Evolutionary conservation across 2,797 vertebrate species (phyloP).

Genomic region (Geotrypetes seraphini): DNA sequence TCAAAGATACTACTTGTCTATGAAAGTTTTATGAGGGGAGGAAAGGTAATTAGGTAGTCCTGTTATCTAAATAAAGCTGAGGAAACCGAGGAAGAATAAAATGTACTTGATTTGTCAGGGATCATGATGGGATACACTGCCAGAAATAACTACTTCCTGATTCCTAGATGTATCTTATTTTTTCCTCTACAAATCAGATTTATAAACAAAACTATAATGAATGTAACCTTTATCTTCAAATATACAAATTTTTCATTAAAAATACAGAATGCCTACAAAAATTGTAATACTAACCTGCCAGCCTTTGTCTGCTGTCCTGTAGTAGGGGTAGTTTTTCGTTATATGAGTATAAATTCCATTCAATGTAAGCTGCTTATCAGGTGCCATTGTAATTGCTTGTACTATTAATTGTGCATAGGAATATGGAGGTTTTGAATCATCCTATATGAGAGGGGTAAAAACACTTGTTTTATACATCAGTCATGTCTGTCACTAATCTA

Average conservation of each 20-base stretch:
- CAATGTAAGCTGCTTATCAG: slow-evolving; percentile 91
- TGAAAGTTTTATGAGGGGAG: too few species aligned
- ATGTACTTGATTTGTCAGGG: too few species aligned
- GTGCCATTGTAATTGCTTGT: slow-evolving; percentile 94
- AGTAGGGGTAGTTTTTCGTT: slow-evolving; percentile 95
- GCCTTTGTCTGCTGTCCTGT: slow-evolving; percentile 96
- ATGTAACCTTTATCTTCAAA: too few species aligned
- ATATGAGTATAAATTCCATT: slow-evolving; percentile 97
- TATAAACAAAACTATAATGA: background rate
- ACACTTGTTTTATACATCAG: too few species aligned
- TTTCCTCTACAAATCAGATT: too few species aligned
- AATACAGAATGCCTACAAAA: background rate
- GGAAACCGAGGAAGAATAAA: too few species aligned
- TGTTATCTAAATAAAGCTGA: too few species aligned
- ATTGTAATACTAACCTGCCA: slow-evolving; percentile 79
- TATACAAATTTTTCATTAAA: background rate
- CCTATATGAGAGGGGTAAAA: slow-evolving; percentile 44
- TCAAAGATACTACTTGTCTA: too few species aligned
- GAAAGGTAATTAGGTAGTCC: too few species aligned
- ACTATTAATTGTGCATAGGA: slow-evolving; percentile 96
- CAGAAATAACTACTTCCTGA: too few species aligned
- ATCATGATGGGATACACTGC: too few species aligned
- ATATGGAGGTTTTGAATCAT: slow-evolving; percentile 93
- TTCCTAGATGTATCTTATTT: background rate
- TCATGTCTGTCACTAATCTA: too few species aligned